Evolutionary conservation across 2,888 invertebrate genomes (phyloP).

Genomic region (Campoplex nolae): DNA sequence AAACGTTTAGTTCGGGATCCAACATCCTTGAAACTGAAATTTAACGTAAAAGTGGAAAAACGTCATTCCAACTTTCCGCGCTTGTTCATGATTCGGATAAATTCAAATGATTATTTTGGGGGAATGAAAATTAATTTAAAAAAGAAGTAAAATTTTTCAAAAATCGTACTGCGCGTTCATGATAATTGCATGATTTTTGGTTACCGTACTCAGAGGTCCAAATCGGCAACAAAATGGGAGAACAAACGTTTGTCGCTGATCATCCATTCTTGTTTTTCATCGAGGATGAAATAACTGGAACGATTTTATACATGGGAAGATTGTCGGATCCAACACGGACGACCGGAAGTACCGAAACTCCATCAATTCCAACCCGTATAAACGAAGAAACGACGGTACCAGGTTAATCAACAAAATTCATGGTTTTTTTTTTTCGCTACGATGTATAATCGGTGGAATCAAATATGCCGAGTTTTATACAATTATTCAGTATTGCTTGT

Average conservation of each 20-base stretch:
- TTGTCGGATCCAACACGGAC: conserved; percentile 87
- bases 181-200: background rate
- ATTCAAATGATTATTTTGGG: too few relatives aligned
- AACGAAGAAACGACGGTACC: background rate
- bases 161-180: background rate
- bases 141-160: background rate
- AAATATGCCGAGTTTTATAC: background rate
- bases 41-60: too few relatives aligned
- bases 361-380: conserved; percentile 47
- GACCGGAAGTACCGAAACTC: conserved; percentile 78
- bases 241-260: conserved; percentile 88
- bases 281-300: conserved; percentile 90
- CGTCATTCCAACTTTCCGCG: too few relatives aligned
- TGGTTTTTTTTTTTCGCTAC: background rate
- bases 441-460: background rate
- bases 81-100: too few relatives aligned
- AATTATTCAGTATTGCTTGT: background rate
- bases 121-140: too few relatives aligned
- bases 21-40: too few relatives aligned
- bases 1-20: background rate
- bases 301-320: conserved; percentile 91
- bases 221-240: conserved; percentile 90
- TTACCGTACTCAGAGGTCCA: conserved; percentile 86
- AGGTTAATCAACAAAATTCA: conserved; percentile 39
- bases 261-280: conserved; percentile 93